Evolutionary conservation across 2,113 vertebrate genomes (phyloP), one percentile per base, ranked within the genome.

Genomic region (Zeus faber): DNA sequence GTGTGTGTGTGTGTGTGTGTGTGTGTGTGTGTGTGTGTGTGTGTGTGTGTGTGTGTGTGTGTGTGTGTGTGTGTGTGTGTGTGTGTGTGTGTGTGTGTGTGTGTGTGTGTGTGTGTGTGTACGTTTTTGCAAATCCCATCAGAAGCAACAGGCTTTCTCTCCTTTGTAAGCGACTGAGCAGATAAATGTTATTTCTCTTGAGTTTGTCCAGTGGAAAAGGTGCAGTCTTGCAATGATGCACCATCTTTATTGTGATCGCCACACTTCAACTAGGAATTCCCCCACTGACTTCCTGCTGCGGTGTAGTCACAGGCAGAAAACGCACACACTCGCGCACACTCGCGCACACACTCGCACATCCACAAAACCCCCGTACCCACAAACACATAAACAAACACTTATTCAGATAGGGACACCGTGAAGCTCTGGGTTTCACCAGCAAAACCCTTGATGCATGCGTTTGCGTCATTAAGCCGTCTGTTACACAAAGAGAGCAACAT

Each of bases 221-320:
- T 74, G 62, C 67, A 79, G 40, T 66, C 49, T 70, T 79, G 80
- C 80, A 81, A 56, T 74, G 65, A 59, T 47, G 71, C 1, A 49
- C 61, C 74, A 62, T 84, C 67, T 79, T 53, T 70, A 53, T 83
- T 83, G 77, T 57, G 59, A 70, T 58, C 72, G 73, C 80, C 80
- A 72, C 76, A 82, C 75, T 73, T 80, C 62, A 62, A 58, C 64
- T 43, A 91, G 84, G 90, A 91, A 86, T 89, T 80, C 88, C 88
- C 89, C 84, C 77, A 62, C 77, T 62, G 72, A 75, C 86, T 86
- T 88, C 85, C 86, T 89, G 80, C 66, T 81, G 83, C 73, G 80
- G 84, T 85, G 70, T 73, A 81, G 67, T 77, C 45, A 68, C 78
- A 79, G 85, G 83, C 69, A 80, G 65, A 74, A 76, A 6, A 63